Percentiles rank a stretch among this genome's conserved stretches.
Conservation (phyloP, 2,888 invertebrate species). For the Resseliella maxima region DNA sequence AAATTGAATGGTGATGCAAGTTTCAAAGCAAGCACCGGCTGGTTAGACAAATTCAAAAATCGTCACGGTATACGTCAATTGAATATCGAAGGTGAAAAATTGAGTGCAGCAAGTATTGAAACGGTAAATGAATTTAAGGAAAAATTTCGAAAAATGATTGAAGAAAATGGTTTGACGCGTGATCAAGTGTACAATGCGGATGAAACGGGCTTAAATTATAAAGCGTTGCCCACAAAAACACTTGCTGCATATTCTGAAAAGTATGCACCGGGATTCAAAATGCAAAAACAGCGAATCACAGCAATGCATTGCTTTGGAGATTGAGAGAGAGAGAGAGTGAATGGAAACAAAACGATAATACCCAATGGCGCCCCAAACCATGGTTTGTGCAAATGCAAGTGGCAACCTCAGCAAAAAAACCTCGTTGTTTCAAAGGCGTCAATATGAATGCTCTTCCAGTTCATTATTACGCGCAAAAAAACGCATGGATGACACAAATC, state of each 20-base stretch:
- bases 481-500: slow-evolving; percentile 58
- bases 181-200: slow-evolving; percentile 30
- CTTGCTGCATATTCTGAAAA: background rate
- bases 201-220: background rate
- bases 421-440: slow-evolving; percentile 59
- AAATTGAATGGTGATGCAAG: background rate
- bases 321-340: no score
- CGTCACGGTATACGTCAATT: background rate
- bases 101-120: background rate
- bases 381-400: slow-evolving; percentile 59
- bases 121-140: background rate
- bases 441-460: slow-evolving; percentile 57
- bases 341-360: no score
- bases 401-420: slow-evolving; percentile 57
- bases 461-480: slow-evolving; percentile 59
- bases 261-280: slow-evolving; percentile 57
- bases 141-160: background rate
- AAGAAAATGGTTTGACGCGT: background rate
- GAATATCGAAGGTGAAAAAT: slow-evolving; percentile 6
- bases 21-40: background rate
- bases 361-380: no score
- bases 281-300: slow-evolving; percentile 59
- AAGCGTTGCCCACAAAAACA: background rate
- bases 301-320: no score
- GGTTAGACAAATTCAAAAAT: slow-evolving; percentile 29